A percentile compares a stretch with the other conserved stretches of the same genome.
Evolutionary conservation across 2,797 vertebrate genomes (phyloP).

Genomic region (Lithobates sylvaticus): DNA sequence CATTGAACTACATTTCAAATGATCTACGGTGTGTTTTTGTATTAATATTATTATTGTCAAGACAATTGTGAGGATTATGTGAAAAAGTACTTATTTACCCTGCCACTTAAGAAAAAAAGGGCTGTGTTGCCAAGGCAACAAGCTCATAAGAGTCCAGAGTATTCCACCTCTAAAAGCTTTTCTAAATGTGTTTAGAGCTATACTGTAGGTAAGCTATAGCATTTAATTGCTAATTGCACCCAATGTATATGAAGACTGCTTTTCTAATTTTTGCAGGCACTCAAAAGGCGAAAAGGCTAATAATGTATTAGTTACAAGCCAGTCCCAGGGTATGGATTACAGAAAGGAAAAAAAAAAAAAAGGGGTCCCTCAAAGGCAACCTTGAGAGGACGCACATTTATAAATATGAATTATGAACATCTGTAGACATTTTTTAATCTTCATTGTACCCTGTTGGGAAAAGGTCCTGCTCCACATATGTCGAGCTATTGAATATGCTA

Average conservation of each 20-base stretch:
- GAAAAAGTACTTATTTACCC: conserved; percentile 60
- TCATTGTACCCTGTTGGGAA: conserved; percentile 35
- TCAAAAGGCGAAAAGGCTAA: conserved; percentile 53
- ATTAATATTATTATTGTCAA: conserved; percentile 54
- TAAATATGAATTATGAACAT: conserved; percentile 55
- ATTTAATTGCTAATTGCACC: conserved; percentile 58
- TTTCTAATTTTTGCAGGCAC: conserved; percentile 40
- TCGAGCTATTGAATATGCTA: conserved; percentile 55
- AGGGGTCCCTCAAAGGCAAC: conserved; percentile 33
- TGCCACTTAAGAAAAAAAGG: conserved; percentile 56
- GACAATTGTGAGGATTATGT: conserved; percentile 57
- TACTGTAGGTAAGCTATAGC: conserved; percentile 44
- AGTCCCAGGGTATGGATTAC: conserved; percentile 21
- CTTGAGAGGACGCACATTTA: conserved; percentile 51
- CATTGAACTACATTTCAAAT: background rate
- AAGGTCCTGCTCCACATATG: conserved; percentile 52
- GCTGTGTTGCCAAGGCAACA: conserved; percentile 53
- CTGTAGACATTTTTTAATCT: conserved; percentile 53
- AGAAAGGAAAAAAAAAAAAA: background rate
- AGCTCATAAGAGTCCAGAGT: conserved; percentile 40
- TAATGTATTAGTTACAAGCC: conserved; percentile 45
- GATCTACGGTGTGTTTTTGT: background rate
- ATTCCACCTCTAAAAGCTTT: conserved; percentile 60
- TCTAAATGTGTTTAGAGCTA: conserved; percentile 55
- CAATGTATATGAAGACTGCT: conserved; percentile 45